These are phyloP conservation scores for Molorchus minor DNA, from an alignment of 2,888 invertebrate species.

Conservation along the genomic window DNA sequence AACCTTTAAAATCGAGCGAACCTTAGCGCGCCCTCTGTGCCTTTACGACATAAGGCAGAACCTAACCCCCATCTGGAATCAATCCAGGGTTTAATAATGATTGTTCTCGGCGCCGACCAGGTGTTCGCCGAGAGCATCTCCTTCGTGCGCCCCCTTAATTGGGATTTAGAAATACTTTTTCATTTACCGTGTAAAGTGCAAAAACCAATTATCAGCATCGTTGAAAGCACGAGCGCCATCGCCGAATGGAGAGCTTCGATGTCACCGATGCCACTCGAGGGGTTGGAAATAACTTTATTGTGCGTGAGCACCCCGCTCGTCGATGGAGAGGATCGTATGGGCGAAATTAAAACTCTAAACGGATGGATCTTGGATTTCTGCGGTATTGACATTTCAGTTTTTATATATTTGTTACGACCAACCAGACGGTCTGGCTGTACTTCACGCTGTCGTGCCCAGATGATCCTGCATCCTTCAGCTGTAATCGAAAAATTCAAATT, in stretches of 20 bases:
- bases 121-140: constrained; percentile 23
- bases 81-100: constrained; percentile 23
- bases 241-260: constrained; percentile 51
- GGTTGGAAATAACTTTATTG: constrained; percentile 54
- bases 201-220: constrained; percentile 46
- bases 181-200: constrained; percentile 39
- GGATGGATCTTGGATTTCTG: constrained; percentile 30
- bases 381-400: constrained; percentile 29
- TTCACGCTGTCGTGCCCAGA: constrained; percentile 14
- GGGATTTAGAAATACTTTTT: constrained; percentile 27
- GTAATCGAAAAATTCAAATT: no score
- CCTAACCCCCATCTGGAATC: no score
- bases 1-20: no score
- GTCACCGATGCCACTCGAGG: constrained; percentile 53
- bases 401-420: constrained; percentile 34
- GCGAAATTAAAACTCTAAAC: constrained; percentile 41
- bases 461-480: not conserved
- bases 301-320: constrained; percentile 40
- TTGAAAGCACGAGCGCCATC: constrained; percentile 39
- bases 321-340: constrained; percentile 32
- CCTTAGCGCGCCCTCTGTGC: no score
- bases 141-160: constrained; percentile 29
- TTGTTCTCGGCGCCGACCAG: constrained; percentile 18
- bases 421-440: constrained; percentile 10
- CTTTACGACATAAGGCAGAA: no score